A percentile compares a stretch with the other conserved stretches of the same genome.
Evolutionary conservation across 2,113 vertebrate species (phyloP).

Genomic region (Mola mola): DNA sequence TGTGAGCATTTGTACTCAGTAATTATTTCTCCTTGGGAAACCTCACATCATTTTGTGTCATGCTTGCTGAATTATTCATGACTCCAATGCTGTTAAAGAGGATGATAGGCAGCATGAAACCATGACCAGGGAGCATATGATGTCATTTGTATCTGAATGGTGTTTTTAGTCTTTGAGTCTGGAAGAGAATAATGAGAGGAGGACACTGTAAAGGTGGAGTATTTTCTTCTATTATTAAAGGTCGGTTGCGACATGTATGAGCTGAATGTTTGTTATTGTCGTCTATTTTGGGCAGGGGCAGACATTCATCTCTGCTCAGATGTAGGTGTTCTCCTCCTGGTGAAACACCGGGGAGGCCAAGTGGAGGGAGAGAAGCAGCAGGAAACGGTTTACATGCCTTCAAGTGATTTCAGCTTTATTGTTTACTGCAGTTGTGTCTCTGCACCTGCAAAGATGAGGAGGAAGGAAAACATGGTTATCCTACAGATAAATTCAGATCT

Average conservation of each 20-base stretch:
- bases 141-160: slow-evolving; percentile 24
- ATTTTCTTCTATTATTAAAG: slow-evolving; percentile 2
- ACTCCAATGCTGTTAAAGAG: neutral
- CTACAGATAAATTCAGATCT: slow-evolving; percentile 6
- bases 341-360: slow-evolving; percentile 2
- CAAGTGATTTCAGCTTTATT: slow-evolving; percentile 6
- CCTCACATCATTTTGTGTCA: neutral
- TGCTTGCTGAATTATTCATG: neutral
- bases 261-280: slow-evolving; percentile 33
- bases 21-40: slow-evolving; percentile 2
- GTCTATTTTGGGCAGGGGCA: slow-evolving; percentile 7
- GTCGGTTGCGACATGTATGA: slow-evolving; percentile 16
- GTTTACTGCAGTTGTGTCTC: slow-evolving; percentile 13
- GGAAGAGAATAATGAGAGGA: slow-evolving; percentile 1
- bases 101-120: neutral
- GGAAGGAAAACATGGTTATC: neutral
- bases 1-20: slow-evolving; percentile 5
- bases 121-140: slow-evolving; percentile 15
- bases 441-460: slow-evolving; percentile 16
- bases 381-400: slow-evolving; percentile 36
- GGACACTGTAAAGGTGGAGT: slow-evolving; percentile 5
- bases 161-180: slow-evolving; percentile 21
- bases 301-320: slow-evolving; percentile 36
- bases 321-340: slow-evolving; percentile 42
- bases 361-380: slow-evolving; percentile 13